Evolutionary conservation across 2,888 invertebrate species (phyloP).

Genomic region (Cheilosia urbana): DNA sequence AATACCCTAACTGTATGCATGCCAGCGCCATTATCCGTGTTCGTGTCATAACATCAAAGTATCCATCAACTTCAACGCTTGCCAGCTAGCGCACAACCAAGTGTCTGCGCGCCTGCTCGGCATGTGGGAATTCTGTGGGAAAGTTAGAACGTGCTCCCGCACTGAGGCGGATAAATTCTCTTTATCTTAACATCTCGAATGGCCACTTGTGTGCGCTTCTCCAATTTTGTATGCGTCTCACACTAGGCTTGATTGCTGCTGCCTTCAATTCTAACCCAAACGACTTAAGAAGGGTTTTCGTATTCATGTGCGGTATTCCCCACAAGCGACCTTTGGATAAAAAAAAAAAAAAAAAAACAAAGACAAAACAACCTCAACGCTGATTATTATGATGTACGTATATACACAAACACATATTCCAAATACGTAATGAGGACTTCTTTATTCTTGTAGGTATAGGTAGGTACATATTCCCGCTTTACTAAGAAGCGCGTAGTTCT

Average conservation of each 20-base stretch:
- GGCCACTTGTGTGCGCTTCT: constrained; percentile 41
- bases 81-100: constrained; percentile 57
- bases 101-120: constrained; percentile 57
- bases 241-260: constrained; percentile 47
- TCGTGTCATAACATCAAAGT: constrained; percentile 68
- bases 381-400: constrained; percentile 42
- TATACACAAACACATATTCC: constrained; percentile 11
- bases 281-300: constrained; percentile 42
- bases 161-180: constrained; percentile 60
- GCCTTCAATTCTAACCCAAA: constrained; percentile 44
- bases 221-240: constrained; percentile 56
- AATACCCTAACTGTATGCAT: constrained; percentile 51
- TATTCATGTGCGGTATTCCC: constrained; percentile 59
- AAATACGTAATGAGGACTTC: constrained; percentile 43
- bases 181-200: constrained; percentile 56
- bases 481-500: constrained; percentile 15
- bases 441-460: constrained; percentile 2
- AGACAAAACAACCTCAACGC: constrained; percentile 19
- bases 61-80: constrained; percentile 59
- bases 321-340: constrained; percentile 59
- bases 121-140: constrained; percentile 68
- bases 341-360: constrained; percentile 10
- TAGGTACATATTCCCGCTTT: background rate
- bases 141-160: constrained; percentile 65
- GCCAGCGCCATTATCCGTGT: constrained; percentile 66